Evolutionary conservation across 2,888 invertebrate species (phyloP), one percentile per base, ranked within the genome.

Genomic region (Synanthedon andrenaeformis): DNA sequence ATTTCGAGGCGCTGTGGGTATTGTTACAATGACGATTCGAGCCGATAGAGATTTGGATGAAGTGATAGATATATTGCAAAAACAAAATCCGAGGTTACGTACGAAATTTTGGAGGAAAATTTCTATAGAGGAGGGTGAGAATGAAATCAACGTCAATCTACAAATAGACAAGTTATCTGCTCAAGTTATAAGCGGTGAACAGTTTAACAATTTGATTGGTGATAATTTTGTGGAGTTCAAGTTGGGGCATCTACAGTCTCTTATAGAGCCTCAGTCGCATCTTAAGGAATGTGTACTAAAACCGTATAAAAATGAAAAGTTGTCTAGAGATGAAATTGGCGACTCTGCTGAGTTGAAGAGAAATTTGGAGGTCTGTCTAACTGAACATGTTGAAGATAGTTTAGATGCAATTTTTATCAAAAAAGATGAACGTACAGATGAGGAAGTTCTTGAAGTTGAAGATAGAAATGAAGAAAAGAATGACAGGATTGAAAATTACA

Each of bases 91-190:
- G 0, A 72, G 84, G 54, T 56, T 86, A 12, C 67, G 86, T 0
- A 84, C 84, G 0, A 84, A 82, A 55, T 86, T 70, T 59, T 86
- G 86, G 86, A 66, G 85, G 6, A 78, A 70, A 61, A 85, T 84
- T 8, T 82, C 78, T 53, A 73, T 74, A 0, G 77, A 76, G 0
- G 62, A 69, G 3, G 66, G 72, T 0, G 71, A 72, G 12, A 66
- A 60, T 5, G 81, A 76, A 56, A 52, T 82, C 1, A 82, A 86
- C 17, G 75, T 75, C 0, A 79, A 82, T 0, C 54, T 86, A 5
- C 86, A 86, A 60, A 86, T 86, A 1, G 86, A 86, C 28, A 84
- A 82, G 52, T 59, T 85, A 0, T 86, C 85, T 1, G 86, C 86
- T 0, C 75, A 82, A 65, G 76, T 86, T 0, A 86, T 86, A 1